A percentile compares a stretch with the other conserved stretches of the same genome.
Conservation (phyloP, 2,113 vertebrate species). For the Corythoichthys haematopterus region DNA sequence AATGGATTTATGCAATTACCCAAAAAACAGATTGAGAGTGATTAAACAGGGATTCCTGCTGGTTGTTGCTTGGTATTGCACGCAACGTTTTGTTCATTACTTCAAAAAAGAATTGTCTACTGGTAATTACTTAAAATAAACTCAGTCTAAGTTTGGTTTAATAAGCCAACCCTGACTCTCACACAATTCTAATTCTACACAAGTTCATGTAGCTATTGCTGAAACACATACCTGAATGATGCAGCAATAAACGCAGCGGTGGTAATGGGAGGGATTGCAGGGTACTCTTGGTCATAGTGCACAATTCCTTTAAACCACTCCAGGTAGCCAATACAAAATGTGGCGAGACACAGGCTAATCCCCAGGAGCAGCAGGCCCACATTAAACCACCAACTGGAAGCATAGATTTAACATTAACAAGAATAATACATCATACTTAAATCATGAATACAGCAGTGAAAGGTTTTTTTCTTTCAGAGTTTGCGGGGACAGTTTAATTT, state of each 20-base stretch:
- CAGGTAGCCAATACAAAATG: constrained; percentile 89
- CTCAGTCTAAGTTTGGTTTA: no score
- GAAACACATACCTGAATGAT: constrained; percentile 79
- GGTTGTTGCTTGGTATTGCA: background rate
- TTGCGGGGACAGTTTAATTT: background rate
- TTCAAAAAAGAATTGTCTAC: no score
- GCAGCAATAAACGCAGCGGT: constrained; percentile 85
- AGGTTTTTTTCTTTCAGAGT: background rate
- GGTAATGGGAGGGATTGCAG: constrained; percentile 82
- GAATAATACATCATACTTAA: background rate
- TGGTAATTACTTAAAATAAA: no score
- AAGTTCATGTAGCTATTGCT: background rate
- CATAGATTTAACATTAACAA: constrained; percentile 11
- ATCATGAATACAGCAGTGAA: background rate
- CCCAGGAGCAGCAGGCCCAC: constrained; percentile 75
- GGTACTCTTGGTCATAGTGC: constrained; percentile 86
- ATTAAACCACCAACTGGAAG: constrained; percentile 81
- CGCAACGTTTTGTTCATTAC: background rate
- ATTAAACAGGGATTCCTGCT: background rate
- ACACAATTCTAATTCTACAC: no score
- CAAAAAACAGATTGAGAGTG: background rate
- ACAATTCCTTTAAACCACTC: constrained; percentile 85
- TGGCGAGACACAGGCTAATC: constrained; percentile 76
- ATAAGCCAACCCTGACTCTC: no score
- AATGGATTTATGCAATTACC: background rate